A percentile compares a stretch with the other conserved stretches of the same genome.
Conservation (phyloP, 2,797 vertebrate genomes). For the Gadopsis marmoratus region DNA sequence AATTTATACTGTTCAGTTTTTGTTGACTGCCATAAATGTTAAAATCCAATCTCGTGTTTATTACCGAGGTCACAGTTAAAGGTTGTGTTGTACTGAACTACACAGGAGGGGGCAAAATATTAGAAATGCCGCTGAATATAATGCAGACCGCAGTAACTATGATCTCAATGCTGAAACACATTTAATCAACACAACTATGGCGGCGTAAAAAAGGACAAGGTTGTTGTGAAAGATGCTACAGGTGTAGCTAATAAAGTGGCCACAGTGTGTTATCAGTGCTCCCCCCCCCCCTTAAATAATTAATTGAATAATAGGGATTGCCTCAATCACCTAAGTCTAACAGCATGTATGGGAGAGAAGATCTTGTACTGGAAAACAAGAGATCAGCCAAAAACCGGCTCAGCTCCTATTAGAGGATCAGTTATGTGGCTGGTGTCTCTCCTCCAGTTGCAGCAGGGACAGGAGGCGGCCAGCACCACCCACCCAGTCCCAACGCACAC, state of each 20-base stretch:
- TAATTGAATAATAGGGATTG: background rate
- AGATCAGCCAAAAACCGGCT: slow-evolving; percentile 19
- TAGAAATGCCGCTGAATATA: too few relatives aligned
- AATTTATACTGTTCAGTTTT: too few relatives aligned
- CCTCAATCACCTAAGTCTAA: background rate
- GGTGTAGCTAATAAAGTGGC: background rate
- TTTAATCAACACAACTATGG: too few relatives aligned
- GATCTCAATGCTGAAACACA: too few relatives aligned
- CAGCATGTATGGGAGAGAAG: background rate
- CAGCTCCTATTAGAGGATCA: slow-evolving; percentile 56
- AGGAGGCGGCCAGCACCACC: slow-evolving; percentile 60
- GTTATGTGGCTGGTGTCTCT: slow-evolving; percentile 27
- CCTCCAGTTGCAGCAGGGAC: slow-evolving; percentile 67
- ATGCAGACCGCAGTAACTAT: too few relatives aligned
- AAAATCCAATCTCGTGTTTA: too few relatives aligned
- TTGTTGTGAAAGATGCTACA: too few relatives aligned
- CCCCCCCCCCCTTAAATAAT: too few relatives aligned
- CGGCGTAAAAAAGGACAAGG: too few relatives aligned
- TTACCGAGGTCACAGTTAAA: too few relatives aligned
- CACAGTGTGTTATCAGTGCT: background rate
- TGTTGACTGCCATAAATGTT: background rate
- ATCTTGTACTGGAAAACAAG: slow-evolving; percentile 34
- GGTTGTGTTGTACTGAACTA: too few relatives aligned
- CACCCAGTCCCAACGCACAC: slow-evolving; percentile 27
- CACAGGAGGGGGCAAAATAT: too few relatives aligned